Evolutionary conservation across 2,113 vertebrate species (phyloP).

Genomic region (Lophius piscatorius): DNA sequence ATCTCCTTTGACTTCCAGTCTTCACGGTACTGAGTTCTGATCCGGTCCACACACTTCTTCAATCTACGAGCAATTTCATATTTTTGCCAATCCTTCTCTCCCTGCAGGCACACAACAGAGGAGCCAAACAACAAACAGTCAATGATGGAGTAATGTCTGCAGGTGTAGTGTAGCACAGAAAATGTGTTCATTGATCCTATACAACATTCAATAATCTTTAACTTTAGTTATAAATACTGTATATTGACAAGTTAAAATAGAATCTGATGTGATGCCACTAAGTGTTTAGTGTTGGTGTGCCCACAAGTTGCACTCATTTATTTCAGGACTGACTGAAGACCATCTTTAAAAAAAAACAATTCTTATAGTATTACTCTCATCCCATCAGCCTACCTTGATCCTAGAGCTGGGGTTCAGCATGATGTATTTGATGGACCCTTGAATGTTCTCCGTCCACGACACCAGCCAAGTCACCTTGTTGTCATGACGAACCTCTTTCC

Average conservation of each 20-base stretch:
- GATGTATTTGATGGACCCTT: conserved; percentile 97
- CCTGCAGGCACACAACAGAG: conserved; percentile 70
- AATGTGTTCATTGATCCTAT: no score
- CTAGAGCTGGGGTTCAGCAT: conserved; percentile 98
- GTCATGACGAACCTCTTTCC: conserved; percentile 97
- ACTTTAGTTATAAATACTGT: no score
- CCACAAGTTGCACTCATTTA: no score
- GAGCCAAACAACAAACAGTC: neutral
- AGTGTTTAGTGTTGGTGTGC: no score
- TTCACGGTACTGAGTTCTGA: conserved; percentile 91
- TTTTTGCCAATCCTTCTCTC: conserved; percentile 98
- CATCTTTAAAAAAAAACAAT: neutral
- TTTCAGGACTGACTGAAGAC: no score
- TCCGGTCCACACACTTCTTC: conserved; percentile 94
- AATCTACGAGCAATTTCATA: conserved; percentile 93
- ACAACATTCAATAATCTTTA: no score
- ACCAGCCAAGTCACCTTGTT: conserved; percentile 98
- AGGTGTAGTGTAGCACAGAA: no score
- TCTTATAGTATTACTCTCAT: neutral
- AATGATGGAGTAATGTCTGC: neutral
- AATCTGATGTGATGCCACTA: neutral
- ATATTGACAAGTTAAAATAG: neutral
- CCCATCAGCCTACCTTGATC: conserved; percentile 87
- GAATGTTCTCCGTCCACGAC: conserved; percentile 98
- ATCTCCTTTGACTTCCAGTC: conserved; percentile 99